phyloP scores from a whole-genome alignment of 1,140 invertebrate species.

The Apis cerana region DNA sequence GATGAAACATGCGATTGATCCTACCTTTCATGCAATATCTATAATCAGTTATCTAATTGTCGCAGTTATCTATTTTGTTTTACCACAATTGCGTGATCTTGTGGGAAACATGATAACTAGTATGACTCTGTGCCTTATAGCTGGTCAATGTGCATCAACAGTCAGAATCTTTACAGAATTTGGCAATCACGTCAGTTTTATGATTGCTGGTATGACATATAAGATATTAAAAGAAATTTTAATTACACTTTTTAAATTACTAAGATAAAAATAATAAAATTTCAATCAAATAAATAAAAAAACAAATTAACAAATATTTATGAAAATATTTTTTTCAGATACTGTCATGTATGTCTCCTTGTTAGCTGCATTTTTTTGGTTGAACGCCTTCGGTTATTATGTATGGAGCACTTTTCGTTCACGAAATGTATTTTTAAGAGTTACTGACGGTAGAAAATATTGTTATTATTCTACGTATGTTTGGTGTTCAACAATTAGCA shows the following conservation, averaged over 20 bases:
- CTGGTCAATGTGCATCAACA: constrained; percentile 88
- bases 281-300: too few relatives aligned
- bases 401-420: constrained; percentile 93
- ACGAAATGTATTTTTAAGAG: constrained; percentile 90
- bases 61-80: constrained; percentile 90
- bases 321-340: constrained; percentile 82
- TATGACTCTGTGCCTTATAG: constrained; percentile 88
- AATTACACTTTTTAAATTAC: neutral
- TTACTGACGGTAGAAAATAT: constrained; percentile 91
- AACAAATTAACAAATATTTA: too few relatives aligned
- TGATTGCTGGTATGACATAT: constrained; percentile 85
- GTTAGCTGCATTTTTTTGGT: constrained; percentile 91
- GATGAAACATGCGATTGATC: constrained; percentile 88
- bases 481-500: constrained; percentile 87
- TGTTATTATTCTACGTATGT: constrained; percentile 92
- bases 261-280: too few relatives aligned
- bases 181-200: constrained; percentile 88
- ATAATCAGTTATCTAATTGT: constrained; percentile 87
- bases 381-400: constrained; percentile 91
- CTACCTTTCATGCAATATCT: constrained; percentile 87
- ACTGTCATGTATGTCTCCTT: constrained; percentile 87
- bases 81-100: constrained; percentile 91
- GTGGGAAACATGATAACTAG: constrained; percentile 92
- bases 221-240: neutral
- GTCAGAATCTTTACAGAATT: constrained; percentile 90